A percentile compares a stretch with the other conserved stretches of the same genome.
Conservation (phyloP, 2,113 vertebrate species). For the Actinemys pallida region DNA sequence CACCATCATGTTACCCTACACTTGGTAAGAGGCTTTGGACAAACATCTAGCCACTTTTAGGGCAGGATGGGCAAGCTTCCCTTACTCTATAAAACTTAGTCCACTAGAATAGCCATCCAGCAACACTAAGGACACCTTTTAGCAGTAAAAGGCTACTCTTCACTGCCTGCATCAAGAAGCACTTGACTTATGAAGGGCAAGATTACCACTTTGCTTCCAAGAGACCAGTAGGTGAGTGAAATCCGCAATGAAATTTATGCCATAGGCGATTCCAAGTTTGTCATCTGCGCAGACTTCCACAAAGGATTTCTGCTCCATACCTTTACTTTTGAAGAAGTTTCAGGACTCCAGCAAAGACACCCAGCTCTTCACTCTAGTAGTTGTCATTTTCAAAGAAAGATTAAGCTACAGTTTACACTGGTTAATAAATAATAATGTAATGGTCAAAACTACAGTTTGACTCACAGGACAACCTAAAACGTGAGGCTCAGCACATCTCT, state of each 20-base stretch:
- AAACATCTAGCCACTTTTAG: not conserved
- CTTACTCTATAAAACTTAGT: not conserved
- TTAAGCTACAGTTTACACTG: not conserved
- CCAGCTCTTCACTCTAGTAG: not conserved
- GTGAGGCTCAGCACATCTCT: not conserved
- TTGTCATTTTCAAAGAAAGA: not conserved
- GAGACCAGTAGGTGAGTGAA: not conserved
- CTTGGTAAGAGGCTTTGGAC: not conserved
- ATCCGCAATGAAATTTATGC: not conserved
- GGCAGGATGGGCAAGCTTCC: not conserved
- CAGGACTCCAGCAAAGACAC: not conserved
- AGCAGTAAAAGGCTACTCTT: not conserved
- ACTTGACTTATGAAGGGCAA: not conserved
- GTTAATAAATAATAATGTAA: not conserved
- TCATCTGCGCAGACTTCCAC: not conserved
- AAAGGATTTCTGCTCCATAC: not conserved
- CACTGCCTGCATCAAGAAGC: not conserved
- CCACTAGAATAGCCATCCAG: not conserved
- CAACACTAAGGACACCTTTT: not conserved
- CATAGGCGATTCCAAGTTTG: accelerated
- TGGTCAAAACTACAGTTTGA: not conserved
- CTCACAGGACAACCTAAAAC: not conserved
- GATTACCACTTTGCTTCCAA: accelerated
- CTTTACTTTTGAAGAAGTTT: not conserved
- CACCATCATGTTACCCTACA: not conserved